Percentiles rank a stretch among this genome's conserved stretches.
Evolutionary conservation across 2,113 vertebrate genomes (phyloP).

Genomic region (Hemicordylus capensis): DNA sequence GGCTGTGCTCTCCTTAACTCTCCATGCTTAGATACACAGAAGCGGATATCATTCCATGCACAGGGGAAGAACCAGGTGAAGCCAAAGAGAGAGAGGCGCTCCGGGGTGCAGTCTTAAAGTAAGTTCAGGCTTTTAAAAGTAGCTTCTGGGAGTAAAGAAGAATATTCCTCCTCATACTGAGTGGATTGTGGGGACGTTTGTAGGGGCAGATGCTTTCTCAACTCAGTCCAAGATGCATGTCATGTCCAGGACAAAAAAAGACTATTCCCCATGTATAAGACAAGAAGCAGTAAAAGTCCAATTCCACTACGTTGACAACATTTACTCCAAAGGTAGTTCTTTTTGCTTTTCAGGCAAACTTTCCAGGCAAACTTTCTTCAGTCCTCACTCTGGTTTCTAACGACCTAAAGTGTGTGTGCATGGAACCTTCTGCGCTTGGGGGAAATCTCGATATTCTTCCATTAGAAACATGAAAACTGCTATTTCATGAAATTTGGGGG

Average conservation of each 20-base stretch:
- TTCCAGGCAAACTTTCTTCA: background rate
- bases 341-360: background rate
- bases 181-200: background rate
- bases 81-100: constrained; percentile 97
- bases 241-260: background rate
- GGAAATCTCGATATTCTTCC: no score
- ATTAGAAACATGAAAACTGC: background rate
- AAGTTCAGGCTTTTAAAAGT: constrained; percentile 55
- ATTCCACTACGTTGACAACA: background rate
- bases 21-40: constrained; percentile 90
- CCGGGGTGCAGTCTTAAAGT: constrained; percentile 97
- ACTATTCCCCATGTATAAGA: background rate
- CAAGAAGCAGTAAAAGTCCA: background rate
- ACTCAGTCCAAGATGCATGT: rapidly evolving
- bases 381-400: background rate
- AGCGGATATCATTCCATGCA: constrained; percentile 97
- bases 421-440: background rate
- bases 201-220: background rate
- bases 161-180: background rate
- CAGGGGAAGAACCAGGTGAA: constrained; percentile 96
- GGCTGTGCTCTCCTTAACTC: constrained; percentile 74
- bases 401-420: background rate
- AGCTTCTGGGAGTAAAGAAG: background rate
- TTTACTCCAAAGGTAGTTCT: background rate
- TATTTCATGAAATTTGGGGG: background rate